These are phyloP conservation scores for Apteryx owenii DNA, from an alignment of 2,113 vertebrate genomes.

Conservation along the genomic window DNA sequence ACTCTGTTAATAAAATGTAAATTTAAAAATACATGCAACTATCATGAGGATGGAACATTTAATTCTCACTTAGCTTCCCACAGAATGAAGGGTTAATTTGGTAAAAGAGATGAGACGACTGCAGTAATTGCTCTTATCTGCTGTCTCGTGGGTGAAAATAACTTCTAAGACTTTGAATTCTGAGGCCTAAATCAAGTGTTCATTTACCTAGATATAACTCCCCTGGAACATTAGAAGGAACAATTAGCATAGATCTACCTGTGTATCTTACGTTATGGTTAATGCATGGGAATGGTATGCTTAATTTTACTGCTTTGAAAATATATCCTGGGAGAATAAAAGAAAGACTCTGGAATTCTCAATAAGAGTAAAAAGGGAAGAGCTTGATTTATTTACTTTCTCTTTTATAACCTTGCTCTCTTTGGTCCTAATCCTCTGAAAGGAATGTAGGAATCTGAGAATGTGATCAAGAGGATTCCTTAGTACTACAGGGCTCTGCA, in stretches of 20 bases:
- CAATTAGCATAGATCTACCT: slow-evolving; percentile 57
- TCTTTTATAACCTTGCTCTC: neutral
- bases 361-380: slow-evolving; percentile 18
- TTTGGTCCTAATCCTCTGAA: neutral
- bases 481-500: neutral
- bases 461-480: neutral
- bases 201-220: slow-evolving; percentile 56
- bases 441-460: neutral
- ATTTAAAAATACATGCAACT: slow-evolving; percentile 77
- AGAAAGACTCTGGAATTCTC: slow-evolving; percentile 31
- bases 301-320: slow-evolving; percentile 64
- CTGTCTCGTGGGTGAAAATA: slow-evolving; percentile 64
- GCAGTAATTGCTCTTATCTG: slow-evolving; percentile 72
- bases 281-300: slow-evolving; percentile 54
- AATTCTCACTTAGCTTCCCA: slow-evolving; percentile 73
- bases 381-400: slow-evolving; percentile 5
- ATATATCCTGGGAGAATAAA: slow-evolving; percentile 51
- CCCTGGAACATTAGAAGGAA: slow-evolving; percentile 57
- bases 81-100: slow-evolving; percentile 79
- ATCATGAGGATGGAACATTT: slow-evolving; percentile 68
- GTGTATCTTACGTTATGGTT: slow-evolving; percentile 47
- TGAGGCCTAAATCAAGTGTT: slow-evolving; percentile 58
- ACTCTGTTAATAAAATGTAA: slow-evolving; percentile 81
- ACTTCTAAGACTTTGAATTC: slow-evolving; percentile 68
- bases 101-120: slow-evolving; percentile 64